Conservation (phyloP, 1,140 invertebrate species). For the Drosophila lacertosa region DNA sequence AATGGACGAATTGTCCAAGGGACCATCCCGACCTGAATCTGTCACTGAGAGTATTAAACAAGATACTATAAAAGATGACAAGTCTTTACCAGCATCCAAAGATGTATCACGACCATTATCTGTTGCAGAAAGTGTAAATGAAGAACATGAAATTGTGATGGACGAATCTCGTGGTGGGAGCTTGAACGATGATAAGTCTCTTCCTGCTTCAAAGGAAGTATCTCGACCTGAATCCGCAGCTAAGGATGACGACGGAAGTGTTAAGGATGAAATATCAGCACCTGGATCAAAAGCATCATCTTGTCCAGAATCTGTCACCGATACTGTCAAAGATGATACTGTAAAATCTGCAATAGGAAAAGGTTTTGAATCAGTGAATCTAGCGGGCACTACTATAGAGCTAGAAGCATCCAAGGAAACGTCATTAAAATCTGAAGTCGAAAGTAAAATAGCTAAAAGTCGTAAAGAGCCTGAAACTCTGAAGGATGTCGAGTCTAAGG, state of each 20-base stretch:
- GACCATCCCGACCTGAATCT: constrained; percentile 22
- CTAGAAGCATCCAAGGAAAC: too few relatives aligned
- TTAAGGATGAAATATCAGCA: constrained; percentile 15
- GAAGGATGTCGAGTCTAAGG: too few relatives aligned
- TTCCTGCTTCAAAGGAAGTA: constrained; percentile 28
- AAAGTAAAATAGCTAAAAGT: too few relatives aligned
- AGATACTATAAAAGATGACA: constrained; percentile 20
- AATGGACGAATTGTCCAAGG: constrained; percentile 20
- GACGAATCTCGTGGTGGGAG: too few relatives aligned
- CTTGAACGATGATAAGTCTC: constrained; percentile 25
- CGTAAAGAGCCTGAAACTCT: too few relatives aligned
- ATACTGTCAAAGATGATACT: background rate
- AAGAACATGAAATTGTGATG: constrained; percentile 7
- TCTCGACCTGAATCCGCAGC: constrained; percentile 29
- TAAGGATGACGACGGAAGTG: constrained; percentile 37
- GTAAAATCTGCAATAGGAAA: too few relatives aligned
- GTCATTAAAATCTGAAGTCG: too few relatives aligned
- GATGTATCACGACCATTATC: constrained; percentile 46
- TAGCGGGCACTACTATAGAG: too few relatives aligned
- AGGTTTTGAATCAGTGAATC: too few relatives aligned
- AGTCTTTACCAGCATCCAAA: constrained; percentile 27
- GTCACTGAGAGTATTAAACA: constrained; percentile 17
- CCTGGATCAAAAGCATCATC: constrained; percentile 25
- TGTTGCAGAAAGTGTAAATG: constrained; percentile 36
- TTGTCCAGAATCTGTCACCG: constrained; percentile 37